These are phyloP conservation scores for Harpalus rufipes DNA, from an alignment of 2,888 invertebrate genomes.

Conservation along the genomic window DNA sequence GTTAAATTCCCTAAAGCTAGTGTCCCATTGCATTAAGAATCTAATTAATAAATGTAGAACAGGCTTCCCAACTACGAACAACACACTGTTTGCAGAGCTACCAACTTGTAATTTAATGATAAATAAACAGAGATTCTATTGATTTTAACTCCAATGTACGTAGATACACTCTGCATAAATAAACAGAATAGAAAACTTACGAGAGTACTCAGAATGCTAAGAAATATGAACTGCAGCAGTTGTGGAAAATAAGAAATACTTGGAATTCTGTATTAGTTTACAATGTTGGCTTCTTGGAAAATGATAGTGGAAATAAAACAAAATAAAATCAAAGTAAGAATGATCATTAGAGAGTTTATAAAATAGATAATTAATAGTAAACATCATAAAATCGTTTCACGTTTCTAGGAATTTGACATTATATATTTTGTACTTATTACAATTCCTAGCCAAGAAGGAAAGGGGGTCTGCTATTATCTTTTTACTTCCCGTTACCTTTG, in stretches of 20 bases:
- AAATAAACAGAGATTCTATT: constrained; percentile 9
- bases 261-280: neutral
- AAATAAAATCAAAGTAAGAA: no score
- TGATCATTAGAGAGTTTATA: no score
- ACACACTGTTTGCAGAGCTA: neutral
- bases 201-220: neutral
- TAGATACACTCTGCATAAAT: neutral
- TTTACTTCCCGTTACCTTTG: no score
- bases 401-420: no score
- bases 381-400: no score
- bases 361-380: no score
- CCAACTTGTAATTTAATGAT: constrained; percentile 17
- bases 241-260: neutral
- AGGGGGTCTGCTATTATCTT: no score
- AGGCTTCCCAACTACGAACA: neutral
- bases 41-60: constrained; percentile 12
- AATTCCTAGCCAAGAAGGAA: no score
- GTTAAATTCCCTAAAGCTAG: neutral
- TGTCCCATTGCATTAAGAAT: neutral
- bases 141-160: neutral
- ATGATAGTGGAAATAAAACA: no score
- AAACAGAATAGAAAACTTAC: neutral
- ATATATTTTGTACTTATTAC: no score
- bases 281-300: no score
- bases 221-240: neutral